Evolutionary conservation across 1,140 invertebrate genomes (phyloP).

Genomic region (Bombyx mandarina): DNA sequence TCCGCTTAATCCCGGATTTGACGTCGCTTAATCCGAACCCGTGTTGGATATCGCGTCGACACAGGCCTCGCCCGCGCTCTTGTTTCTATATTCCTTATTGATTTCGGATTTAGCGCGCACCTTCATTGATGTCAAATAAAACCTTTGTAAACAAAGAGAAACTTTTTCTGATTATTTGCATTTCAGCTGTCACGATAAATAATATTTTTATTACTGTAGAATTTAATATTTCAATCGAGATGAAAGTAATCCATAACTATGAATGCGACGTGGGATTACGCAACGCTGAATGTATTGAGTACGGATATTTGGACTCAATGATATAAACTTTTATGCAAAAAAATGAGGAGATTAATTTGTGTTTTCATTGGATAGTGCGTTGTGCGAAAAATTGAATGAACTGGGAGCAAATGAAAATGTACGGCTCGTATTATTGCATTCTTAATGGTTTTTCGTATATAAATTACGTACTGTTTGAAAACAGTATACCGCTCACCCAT

Average conservation of each 20-base stretch:
- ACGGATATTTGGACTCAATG: slow-evolving; percentile 60
- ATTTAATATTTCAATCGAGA: slow-evolving; percentile 59
- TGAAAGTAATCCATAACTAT: slow-evolving; percentile 61
- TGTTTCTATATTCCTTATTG: slow-evolving; percentile 44
- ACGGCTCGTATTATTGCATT: slow-evolving; percentile 50
- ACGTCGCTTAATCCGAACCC: slow-evolving; percentile 70
- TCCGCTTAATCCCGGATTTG: slow-evolving; percentile 68
- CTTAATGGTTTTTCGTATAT: slow-evolving; percentile 41
- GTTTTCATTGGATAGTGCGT: slow-evolving; percentile 63
- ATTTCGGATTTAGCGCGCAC: slow-evolving; percentile 44
- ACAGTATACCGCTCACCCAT: too few relatives aligned
- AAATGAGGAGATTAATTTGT: slow-evolving; percentile 70
- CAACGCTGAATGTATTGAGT: slow-evolving; percentile 46
- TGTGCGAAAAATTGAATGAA: slow-evolving; percentile 66
- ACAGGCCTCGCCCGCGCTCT: slow-evolving; percentile 53
- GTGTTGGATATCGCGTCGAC: slow-evolving; percentile 68
- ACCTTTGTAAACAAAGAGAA: slow-evolving; percentile 29
- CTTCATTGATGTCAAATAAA: slow-evolving; percentile 30
- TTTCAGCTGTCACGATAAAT: slow-evolving; percentile 21
- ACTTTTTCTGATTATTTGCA: slow-evolving; percentile 25
- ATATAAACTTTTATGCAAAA: slow-evolving; percentile 58
- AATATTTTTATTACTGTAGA: slow-evolving; percentile 45
- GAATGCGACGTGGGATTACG: slow-evolving; percentile 56
- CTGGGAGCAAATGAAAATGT: slow-evolving; percentile 59
- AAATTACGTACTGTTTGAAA: slow-evolving; percentile 18